Evolutionary conservation across 2,797 vertebrate species (phyloP), one percentile per base, ranked within the genome.

Genomic region (Manis pentadactyla): DNA sequence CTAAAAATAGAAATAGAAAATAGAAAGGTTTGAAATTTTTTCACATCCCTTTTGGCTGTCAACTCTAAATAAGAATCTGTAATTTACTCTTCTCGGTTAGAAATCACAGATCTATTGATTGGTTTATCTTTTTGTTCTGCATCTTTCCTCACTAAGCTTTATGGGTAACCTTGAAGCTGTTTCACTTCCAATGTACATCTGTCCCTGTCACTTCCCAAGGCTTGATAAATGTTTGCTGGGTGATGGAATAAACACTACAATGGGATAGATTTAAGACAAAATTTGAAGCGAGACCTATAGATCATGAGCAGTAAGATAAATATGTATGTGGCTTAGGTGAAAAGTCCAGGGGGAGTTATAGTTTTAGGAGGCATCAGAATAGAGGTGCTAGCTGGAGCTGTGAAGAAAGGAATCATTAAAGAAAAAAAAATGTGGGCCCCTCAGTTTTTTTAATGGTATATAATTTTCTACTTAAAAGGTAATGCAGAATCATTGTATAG

Each of bases 391-490:
- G 25, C 12, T 87, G 75, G 92, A 93, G 4, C 59, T 88, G 10
- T 59, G 9, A 93, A n/a, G 77, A 59, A 94, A 86, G 19, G 6
- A 53, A 37, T 84, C 15, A 90, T 87, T 63, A 92, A 59, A 53
- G 63, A 90, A 92, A 95, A 77, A 0, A 74, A 81, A 83, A 46
- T 73, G 23, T 82, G 27, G 49, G 15, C 8, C 14, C 53, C 57
- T 91, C 64, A 27, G 34, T 84, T 89, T 57, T 75, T 94, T 93
- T 53, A 96, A 92, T 88, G 31, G 51, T 55, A 71, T 85, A 39
- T 15, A 85, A 82, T 94, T 94, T 94, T 86, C 78, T 93, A 71
- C 51, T 91, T 95, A 82, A 78, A 93, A 89, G 39, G 39, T 73
- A 94, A 87, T 66, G 13, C 79, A 73, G 78, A 87, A 7, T 93